phyloP scores from a whole-genome alignment of 37 sponge, comb jelly and placozoan species.

The Bolinopsis microptera region DNA sequence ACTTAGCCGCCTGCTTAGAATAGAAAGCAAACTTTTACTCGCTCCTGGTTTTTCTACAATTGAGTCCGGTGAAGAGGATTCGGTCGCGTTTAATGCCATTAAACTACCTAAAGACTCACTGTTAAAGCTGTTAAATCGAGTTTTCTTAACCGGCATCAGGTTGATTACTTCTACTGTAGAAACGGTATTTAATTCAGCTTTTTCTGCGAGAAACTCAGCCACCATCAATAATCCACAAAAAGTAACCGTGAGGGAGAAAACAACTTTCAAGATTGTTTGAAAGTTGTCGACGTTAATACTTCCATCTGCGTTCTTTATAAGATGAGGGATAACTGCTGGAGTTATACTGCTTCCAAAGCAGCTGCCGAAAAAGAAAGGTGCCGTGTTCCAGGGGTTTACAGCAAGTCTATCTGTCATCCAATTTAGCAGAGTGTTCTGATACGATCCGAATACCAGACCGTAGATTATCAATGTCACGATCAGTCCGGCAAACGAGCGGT shows the following conservation, averaged over 20 bases:
- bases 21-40: too few species aligned
- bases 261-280: not conserved
- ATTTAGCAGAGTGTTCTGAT: conserved; percentile 59
- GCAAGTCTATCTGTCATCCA: conserved; percentile 24
- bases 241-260: not conserved
- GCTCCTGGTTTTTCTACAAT: too few species aligned
- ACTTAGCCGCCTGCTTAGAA: too few species aligned
- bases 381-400: not conserved
- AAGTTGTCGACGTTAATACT: not conserved
- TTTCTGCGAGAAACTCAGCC: not conserved
- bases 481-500: not conserved
- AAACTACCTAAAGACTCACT: too few species aligned
- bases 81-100: too few species aligned
- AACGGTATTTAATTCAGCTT: not conserved
- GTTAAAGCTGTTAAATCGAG: too few species aligned
- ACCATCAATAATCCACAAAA: not conserved
- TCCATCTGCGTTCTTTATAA: conserved; percentile 2
- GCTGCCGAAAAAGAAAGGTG: conserved; percentile 25
- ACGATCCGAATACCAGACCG: not conserved
- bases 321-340: conserved; percentile 12
- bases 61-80: too few species aligned
- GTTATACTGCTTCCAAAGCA: conserved; percentile 7
- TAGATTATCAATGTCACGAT: conserved; percentile 15
- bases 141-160: not conserved
- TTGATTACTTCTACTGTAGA: not conserved